These are phyloP conservation scores for Synanthedon formicaeformis DNA, from an alignment of 2,888 invertebrate species.

Conservation along the genomic window DNA sequence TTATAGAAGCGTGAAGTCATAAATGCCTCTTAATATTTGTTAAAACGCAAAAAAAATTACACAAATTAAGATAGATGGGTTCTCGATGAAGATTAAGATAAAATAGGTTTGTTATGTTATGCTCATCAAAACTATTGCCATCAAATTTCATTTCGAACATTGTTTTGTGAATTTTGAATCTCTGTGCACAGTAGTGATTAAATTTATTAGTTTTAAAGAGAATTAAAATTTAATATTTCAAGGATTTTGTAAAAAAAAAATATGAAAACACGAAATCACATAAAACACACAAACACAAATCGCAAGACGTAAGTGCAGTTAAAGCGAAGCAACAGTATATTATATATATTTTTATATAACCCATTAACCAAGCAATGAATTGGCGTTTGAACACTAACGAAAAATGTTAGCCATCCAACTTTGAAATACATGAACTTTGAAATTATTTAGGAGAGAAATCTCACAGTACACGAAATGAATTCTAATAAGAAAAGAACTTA, in stretches of 20 bases:
- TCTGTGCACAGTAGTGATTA: not conserved
- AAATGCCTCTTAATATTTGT: too few relatives aligned
- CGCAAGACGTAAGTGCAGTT: conserved; percentile 49
- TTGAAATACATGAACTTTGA: too few relatives aligned
- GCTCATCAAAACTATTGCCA: not conserved
- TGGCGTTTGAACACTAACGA: not conserved
- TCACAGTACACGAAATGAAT: too few relatives aligned
- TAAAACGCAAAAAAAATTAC: too few relatives aligned
- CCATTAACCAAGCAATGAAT: conserved; percentile 3
- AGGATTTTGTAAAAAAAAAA: not conserved
- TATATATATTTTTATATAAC: not conserved
- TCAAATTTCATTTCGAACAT: not conserved
- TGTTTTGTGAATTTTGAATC: not conserved
- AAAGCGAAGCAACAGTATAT: conserved; percentile 6
- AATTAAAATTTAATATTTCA: not conserved
- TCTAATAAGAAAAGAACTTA: too few relatives aligned
- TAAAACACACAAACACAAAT: conserved; percentile 67
- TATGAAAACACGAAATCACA: not conserved
- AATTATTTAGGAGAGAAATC: too few relatives aligned
- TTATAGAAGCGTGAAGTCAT: too few relatives aligned
- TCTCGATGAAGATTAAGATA: too few relatives aligned
- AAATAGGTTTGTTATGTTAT: too few relatives aligned
- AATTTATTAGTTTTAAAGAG: not conserved
- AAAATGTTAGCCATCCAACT: not conserved
- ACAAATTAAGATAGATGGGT: too few relatives aligned